Evolutionary conservation across 2,888 invertebrate genomes (phyloP).

Genomic region (Desoria tigrina): DNA sequence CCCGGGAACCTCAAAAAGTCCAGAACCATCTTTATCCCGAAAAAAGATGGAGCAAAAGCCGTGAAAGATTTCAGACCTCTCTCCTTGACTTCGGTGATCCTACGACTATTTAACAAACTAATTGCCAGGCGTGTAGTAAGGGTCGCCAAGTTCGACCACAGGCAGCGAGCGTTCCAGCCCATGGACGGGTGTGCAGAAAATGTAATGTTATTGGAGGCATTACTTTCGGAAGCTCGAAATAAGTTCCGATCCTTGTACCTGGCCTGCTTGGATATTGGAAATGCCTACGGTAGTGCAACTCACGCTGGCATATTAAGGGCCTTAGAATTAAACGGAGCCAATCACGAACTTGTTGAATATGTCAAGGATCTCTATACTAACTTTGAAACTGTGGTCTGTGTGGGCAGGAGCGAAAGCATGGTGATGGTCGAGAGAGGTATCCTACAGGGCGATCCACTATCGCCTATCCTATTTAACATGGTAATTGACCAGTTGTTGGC

Average conservation of each 20-base stretch:
- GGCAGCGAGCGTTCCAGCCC: too few relatives aligned
- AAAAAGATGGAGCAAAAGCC: too few relatives aligned
- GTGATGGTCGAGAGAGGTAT: not conserved
- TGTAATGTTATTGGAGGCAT: too few relatives aligned
- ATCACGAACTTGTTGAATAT: too few relatives aligned
- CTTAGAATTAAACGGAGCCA: too few relatives aligned
- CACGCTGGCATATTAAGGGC: slow-evolving; percentile 1
- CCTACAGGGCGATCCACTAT: slow-evolving; percentile 15
- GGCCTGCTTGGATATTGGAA: not conserved
- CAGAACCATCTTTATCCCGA: too few relatives aligned
- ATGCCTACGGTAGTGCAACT: not conserved
- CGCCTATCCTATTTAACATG: slow-evolving; percentile 20
- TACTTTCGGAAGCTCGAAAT: not conserved
- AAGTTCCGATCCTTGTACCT: not conserved
- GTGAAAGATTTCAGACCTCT: too few relatives aligned
- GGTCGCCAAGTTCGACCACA: not conserved
- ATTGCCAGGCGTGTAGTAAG: not conserved
- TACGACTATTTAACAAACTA: not conserved
- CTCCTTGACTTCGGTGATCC: too few relatives aligned
- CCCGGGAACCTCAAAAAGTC: too few relatives aligned
- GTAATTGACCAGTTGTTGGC: slow-evolving; percentile 8
- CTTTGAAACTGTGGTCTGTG: not conserved
- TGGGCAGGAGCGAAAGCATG: not conserved
- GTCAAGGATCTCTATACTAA: not conserved
- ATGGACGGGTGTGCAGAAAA: too few relatives aligned